A percentile compares a stretch with the other conserved stretches of the same genome.
These are phyloP conservation scores for Lepus townsendii DNA, from an alignment of 2,797 vertebrate species.

Conservation along the genomic window DNA sequence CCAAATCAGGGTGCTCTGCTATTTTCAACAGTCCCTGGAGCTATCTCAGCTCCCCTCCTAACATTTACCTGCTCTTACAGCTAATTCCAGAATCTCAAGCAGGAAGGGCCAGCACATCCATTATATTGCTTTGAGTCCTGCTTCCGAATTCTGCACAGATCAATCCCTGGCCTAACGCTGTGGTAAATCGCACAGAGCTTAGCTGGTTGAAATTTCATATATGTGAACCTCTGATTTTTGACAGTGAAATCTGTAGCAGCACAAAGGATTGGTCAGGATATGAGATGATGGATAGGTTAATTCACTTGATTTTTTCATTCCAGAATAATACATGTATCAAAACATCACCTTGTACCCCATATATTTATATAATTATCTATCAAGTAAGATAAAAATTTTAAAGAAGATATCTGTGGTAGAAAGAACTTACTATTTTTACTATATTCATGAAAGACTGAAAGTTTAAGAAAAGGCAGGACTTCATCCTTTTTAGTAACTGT, in stretches of 20 bases:
- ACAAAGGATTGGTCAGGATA: not conserved
- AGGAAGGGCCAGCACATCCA: fast-evolving
- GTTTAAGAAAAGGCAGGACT: not conserved
- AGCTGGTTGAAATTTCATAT: not conserved
- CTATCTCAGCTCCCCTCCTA: not conserved
- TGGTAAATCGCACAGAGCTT: not conserved
- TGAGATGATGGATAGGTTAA: not conserved
- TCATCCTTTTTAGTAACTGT: not conserved
- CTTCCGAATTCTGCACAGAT: not conserved
- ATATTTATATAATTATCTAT: not conserved
- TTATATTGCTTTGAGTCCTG: fast-evolving
- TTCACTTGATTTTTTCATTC: not conserved
- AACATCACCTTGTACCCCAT: not conserved
- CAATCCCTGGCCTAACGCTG: fast-evolving
- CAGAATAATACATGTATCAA: not conserved
- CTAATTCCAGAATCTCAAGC: not conserved
- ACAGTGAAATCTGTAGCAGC: not conserved
- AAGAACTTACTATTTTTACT: not conserved
- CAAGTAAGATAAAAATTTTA: not conserved
- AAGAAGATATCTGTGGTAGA: not conserved
- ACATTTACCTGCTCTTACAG: no score
- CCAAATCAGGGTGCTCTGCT: not conserved
- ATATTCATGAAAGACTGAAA: not conserved
- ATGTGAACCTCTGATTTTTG: not conserved
- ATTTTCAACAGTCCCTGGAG: not conserved